Evolutionary conservation across 2,797 vertebrate genomes (phyloP), one percentile per base, ranked within the genome.

Genomic region (Microctenopoma stevenorrisi): DNA sequence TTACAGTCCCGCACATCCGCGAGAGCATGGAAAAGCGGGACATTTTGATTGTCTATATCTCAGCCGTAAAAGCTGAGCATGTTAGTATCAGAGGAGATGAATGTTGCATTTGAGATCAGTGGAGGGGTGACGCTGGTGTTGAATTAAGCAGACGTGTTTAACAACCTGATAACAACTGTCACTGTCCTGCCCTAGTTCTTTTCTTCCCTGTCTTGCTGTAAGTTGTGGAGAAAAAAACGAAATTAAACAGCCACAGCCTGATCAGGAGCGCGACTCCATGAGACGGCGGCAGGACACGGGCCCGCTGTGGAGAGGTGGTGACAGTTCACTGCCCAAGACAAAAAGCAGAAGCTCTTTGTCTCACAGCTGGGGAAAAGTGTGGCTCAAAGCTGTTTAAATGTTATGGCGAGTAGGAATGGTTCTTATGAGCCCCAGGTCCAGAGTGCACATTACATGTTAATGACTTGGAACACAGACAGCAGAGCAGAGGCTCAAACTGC

Each of bases 381-480:
- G 81, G 66, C 80, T 71, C 84, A 65, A 55, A 87, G 83, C 79
- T 74, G 85, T 73, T 86, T 87, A 81, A 88, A 84, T 66, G 85
- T 85, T 83, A 81, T 59, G 75, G 74, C 22, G 83, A 74, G 44
- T 50, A 74, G 76, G 75, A 82, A 57, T 7, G 79, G 77, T 85
- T 87, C 86, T 83, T 86, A 58, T 18, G 83, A 81, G 85, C 80
- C 76, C 55, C 51, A 6, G 83, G 89, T 90, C 88, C 83, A 50
- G 62, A 71, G 87, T 74, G 81, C 85, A 88, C 83, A 90, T 92
- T 89, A 89, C 89, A 89, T 85, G 90, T 82, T 92, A 93, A 94
- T 92, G 90, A 90, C 81, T 90, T 93, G 91, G 91, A 94, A 92
- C 86, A 37, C 82, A 75, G 88, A 90, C 88, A 90, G 87, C 81